These are phyloP conservation scores for Notolabrus celidotus DNA, from an alignment of 2,797 vertebrate species.

Conservation along the genomic window DNA sequence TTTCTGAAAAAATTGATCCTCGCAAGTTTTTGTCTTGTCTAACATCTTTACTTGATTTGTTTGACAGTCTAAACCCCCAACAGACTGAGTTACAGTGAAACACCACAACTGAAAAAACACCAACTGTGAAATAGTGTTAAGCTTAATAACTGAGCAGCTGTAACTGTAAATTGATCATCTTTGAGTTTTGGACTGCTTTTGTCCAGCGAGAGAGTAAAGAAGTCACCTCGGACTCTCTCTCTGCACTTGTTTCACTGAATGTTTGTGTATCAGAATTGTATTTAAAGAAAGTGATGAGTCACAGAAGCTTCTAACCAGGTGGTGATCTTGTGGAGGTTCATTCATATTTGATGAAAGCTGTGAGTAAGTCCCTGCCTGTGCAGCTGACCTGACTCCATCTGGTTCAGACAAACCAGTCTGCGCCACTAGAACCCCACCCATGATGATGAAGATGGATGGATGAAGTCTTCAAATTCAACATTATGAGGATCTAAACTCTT, in stretches of 20 bases:
- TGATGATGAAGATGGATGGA: not conserved
- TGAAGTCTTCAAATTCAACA: conserved; percentile 4
- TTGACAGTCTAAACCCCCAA: too few relatives aligned
- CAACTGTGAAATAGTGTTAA: too few relatives aligned
- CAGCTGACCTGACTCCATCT: conserved; percentile 79
- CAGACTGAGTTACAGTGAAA: too few relatives aligned
- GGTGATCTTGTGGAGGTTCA: conserved; percentile 59
- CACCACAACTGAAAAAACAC: too few relatives aligned
- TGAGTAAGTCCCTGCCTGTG: conserved; percentile 56
- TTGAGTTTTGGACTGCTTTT: too few relatives aligned
- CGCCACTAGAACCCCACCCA: conserved; percentile 36
- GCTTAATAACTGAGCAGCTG: too few relatives aligned
- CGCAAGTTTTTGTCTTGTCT: too few relatives aligned
- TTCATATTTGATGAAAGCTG: conserved; percentile 80
- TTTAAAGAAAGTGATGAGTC: not conserved
- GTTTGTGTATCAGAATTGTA: not conserved
- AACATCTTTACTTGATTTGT: too few relatives aligned
- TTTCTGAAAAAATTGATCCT: too few relatives aligned
- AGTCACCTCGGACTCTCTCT: too few relatives aligned
- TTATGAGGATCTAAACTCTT: conserved; percentile 7
- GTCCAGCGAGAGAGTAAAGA: too few relatives aligned
- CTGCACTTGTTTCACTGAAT: not conserved
- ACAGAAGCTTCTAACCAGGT: conserved; percentile 56
- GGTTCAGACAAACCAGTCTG: conserved; percentile 23
- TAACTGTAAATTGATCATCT: too few relatives aligned